Evolutionary conservation across 1,140 invertebrate genomes (phyloP), one percentile per base, ranked within the genome.

Genomic region (Sycobia sp.): DNA sequence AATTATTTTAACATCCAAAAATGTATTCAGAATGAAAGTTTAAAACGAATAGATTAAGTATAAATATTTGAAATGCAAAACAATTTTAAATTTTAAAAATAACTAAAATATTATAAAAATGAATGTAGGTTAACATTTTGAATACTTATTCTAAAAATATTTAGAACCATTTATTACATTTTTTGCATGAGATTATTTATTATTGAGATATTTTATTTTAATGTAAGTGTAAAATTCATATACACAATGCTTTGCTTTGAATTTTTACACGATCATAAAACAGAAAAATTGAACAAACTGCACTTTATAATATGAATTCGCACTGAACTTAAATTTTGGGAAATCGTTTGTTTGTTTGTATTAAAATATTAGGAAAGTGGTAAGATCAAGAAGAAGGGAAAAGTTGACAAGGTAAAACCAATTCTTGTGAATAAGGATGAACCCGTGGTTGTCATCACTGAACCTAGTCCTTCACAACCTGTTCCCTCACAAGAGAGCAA

Each of bases 361-460:
- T 73, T 71, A 57, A 67, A 67, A 39, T n/a, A 60, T 38, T 75
- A 84, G 77, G 79, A 80, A 64, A 69, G 51, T 71, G 63, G 70
- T 54, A 84, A 79, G 32, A 78, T 68, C 71, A 80, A 82, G 69
- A 86, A 85, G 73, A 86, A 86, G 73, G 75, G 72, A 50, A 84
- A 83, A 68, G 69, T 71, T 69, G 82, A 83, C 50, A 83, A 80
- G 68, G 75, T 84, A 23, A 88, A 87, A 62, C 79, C 86, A n/a
- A 89, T 89, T 67, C 79, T 89, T 64, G 68, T 86, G 20, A 89
- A 89, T 73, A 88, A 88, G 73, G 84, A 86, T 71, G 87, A 89
- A 59, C 76, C 84, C 4, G 74, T 77, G 55, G 66, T 78, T 20
- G 68, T 86, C 13, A 72, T 68, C 60, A 57, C 62, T 47, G 77